Evolutionary conservation across 2,797 vertebrate species (phyloP).

Genomic region (Gallinago nigripennis): DNA sequence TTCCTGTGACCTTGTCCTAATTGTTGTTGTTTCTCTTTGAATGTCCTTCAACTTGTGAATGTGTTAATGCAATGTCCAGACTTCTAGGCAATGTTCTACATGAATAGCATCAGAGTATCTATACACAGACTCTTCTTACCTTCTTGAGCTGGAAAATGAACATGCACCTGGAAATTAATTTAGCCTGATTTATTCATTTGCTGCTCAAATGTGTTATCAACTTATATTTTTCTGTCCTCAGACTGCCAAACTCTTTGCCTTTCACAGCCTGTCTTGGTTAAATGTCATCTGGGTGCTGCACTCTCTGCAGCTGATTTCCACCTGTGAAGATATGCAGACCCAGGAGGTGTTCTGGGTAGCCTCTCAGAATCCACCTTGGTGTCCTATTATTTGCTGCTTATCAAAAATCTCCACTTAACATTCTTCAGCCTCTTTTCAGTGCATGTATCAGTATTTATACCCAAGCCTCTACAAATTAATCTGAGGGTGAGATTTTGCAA

Average conservation of each 20-base stretch:
- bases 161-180: background rate
- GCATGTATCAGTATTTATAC: background rate
- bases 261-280: background rate
- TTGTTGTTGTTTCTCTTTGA: background rate
- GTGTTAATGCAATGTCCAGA: background rate
- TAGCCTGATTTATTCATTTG: background rate
- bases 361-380: background rate
- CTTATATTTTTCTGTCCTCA: background rate
- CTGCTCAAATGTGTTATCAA: background rate
- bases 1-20: background rate
- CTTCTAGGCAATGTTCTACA: background rate
- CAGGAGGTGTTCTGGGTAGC: background rate
- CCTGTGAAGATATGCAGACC: background rate
- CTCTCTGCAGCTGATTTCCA: background rate
- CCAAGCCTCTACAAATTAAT: conserved; percentile 13
- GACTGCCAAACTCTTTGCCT: background rate
- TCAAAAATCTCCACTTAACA: background rate
- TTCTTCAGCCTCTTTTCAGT: conserved; percentile 1
- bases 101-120: background rate
- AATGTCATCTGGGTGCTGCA: background rate
- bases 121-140: background rate
- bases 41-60: background rate
- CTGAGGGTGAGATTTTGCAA: conserved; percentile 3
- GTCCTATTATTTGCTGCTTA: conserved; percentile 1
- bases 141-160: background rate